Evolutionary conservation across 2,888 invertebrate species (phyloP), one percentile per base, ranked within the genome.

Genomic region (Callyntrura sp.): DNA sequence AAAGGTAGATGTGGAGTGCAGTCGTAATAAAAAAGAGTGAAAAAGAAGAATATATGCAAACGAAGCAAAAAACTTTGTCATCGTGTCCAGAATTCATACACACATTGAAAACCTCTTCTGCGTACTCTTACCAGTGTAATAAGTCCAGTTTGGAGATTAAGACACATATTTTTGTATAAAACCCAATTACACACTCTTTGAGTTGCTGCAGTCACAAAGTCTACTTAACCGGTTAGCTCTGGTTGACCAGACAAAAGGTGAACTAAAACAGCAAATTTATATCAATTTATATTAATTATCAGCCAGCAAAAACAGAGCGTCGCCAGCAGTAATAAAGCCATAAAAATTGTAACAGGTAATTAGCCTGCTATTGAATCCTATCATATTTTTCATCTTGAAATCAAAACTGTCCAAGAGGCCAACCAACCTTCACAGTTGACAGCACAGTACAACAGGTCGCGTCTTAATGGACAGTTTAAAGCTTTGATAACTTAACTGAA

Each of bases 151-250:
- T 60, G n/a, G 12, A 60, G 60, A n/a, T 12, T 20, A 60, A n/a
- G 1, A 70, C 23, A 62, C 62, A 17, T 35, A 35, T 35, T 35
- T 35, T 35, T 35, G 35, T 35, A 35, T 35, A 6, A 35, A 35
- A 35, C 35, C 35, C 35, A 35, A 11, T 62, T 11, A 28, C 17
- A 70, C 35, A 43, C 70, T 55, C 23, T n/a, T n/a, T n/a, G n/a
- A n/a, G n/a, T n/a, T n/a, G n/a, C 23, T 14, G 43, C 14, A 35
- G 35, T 17, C 68, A 51, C 8, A 23, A 76, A 48, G 45, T 55
- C 25, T 78, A 14, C 9, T 17, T 43, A 82, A 83, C 82, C 51
- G 68, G 82, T 83, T 83, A 45, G 25, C n/a, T 83, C 68, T 17
- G 25, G 82, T 65, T 83, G 12, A 62, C 35, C 12, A 81, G 25